Base-by-base conservation (phyloP, 2,797 vertebrate species). In the Danio tinwini region DNA sequence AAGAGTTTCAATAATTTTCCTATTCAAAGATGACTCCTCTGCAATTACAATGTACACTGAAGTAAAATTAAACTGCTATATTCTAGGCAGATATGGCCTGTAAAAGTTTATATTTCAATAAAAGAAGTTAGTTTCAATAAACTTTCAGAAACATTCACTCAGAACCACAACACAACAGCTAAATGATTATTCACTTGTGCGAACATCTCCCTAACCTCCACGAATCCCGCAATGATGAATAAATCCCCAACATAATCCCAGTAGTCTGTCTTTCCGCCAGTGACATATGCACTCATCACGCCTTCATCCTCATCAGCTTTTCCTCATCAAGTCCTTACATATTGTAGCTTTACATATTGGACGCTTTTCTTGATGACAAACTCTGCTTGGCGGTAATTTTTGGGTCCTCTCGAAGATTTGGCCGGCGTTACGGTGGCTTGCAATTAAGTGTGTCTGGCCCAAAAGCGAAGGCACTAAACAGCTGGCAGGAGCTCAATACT, bases 401-500 rank as follows among this genome's bases (percentile, higher is more conserved):
- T 85, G 84, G 84, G 86, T 91, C 89, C 84, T 74, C 81, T 88
- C 87, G 89, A 90, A 79, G 76, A 88, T 90, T 91, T 90, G 90
- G 91, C 81, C 87, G 76, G 88, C 90, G 88, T 88, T 52, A 74
- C 86, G 85, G 87, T 92, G 90, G 88, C 85, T 78, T 86, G 89
- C 92, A 92, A 94, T 96, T 95, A 95, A 94, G 96, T 93, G 84
- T 89, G 90, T 92, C 94, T 95, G 94, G 95, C 94, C 89, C 84
- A 88, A 93, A 29, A 93, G 89, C 91, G 90, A 89, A 91, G 92
- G 93, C 93, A 93, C 93, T 95, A 93, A 94, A 93, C 93, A 90
- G 89, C 95, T 98, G 97, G 96, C 96, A 92, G 84, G 85, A 90
- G 91, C 93, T 96, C 94, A 96, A 96, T 91, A 90, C 95, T 97